Evolutionary conservation across 2,113 vertebrate species (phyloP).

Genomic region (Amia ocellicauda): DNA sequence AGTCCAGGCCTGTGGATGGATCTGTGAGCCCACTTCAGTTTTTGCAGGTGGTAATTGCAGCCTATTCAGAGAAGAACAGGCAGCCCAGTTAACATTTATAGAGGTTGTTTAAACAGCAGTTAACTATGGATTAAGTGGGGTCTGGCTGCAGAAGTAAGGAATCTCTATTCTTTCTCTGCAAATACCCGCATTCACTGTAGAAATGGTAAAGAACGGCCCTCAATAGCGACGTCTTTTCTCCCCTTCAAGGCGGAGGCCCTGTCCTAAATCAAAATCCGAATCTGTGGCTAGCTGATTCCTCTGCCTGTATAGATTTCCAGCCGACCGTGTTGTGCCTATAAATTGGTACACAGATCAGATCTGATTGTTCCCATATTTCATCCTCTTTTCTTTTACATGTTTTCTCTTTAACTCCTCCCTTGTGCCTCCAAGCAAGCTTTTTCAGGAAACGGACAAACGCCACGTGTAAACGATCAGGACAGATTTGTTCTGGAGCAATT

Average conservation of each 20-base stretch:
- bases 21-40: constrained; percentile 45
- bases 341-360: neutral
- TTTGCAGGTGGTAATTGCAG: constrained; percentile 56
- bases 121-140: constrained; percentile 62
- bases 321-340: neutral
- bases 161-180: constrained; percentile 35
- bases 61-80: constrained; percentile 49
- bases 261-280: neutral
- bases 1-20: constrained; percentile 43
- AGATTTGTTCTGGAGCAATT: neutral
- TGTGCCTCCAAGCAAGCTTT: neutral
- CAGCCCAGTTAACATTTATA: constrained; percentile 51
- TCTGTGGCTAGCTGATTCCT: neutral
- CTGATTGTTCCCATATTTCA: neutral
- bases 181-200: neutral
- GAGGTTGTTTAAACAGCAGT: constrained; percentile 65
- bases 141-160: constrained; percentile 39
- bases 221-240: too few species aligned
- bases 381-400: neutral
- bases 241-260: neutral
- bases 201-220: neutral
- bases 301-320: neutral
- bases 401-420: neutral
- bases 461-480: neutral
- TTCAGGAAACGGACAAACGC: neutral